Evolutionary conservation across 2,113 vertebrate genomes (phyloP), one percentile per base, ranked within the genome.

Genomic region (Camarhynchus parvulus): DNA sequence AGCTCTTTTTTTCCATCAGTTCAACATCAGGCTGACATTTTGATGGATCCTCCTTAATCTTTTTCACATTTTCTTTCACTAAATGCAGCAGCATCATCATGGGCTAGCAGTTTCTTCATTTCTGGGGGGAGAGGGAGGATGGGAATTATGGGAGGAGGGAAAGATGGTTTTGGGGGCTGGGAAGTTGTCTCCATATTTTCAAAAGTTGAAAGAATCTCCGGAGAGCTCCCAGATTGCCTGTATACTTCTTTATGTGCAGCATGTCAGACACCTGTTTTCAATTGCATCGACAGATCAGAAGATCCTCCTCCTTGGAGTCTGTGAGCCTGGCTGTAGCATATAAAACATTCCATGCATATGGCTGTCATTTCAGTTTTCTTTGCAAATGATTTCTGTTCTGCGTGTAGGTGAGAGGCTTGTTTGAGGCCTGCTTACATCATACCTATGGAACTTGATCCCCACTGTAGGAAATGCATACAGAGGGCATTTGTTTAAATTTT

Each of bases 211-310:
- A 97, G 95, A 94, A 97, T 96, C 96, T 97, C 96, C 9, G 3
- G 94, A 96, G 91, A 96, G 95, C 78, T 97, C 92, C 97, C 96
- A 97, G 31, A 95, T 95, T 97, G 95, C 97, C 93, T 94, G 92
- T 98, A 97, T 97, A 96, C 91, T 85, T 97, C 79, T 84, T 97
- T 97, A 96, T 93, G 94, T 97, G 90, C 70, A 50, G 83, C 42
- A 5, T 81, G 94, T 87, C 16, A 0, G 63, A 94, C 98, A 98
- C 97, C 97, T 98, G 98, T 98, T 98, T 98, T 92, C 97, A 98
- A 98, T 98, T 95, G 84, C 73, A 41, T 92, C 87, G 83, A 97
- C 96, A 97, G 97, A 97, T 97, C 97, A 97, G 96, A 97, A 81
- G 92, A 97, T 97, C 86, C 88, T 94, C 93, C 90, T 88, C 77